Conservation (phyloP, 2,113 vertebrate genomes). For the Percina caprodes region DNA sequence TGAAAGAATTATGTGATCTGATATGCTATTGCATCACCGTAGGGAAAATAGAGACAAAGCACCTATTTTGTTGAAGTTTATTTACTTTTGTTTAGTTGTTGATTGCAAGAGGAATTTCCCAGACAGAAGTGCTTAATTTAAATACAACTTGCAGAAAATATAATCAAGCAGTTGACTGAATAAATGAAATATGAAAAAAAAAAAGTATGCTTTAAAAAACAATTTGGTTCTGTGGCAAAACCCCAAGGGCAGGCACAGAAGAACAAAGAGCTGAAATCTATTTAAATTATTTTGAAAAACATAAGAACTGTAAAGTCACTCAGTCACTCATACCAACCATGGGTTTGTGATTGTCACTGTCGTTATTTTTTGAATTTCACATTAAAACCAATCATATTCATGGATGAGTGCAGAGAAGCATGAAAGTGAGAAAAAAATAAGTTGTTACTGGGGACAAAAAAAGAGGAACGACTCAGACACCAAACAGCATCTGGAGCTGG, state of each 20-base stretch:
- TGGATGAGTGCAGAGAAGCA: slow-evolving; percentile 11
- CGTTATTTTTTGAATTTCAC: slow-evolving; percentile 41
- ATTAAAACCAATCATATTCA: slow-evolving; percentile 31
- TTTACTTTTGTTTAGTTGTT: neutral
- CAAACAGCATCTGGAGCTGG: slow-evolving; percentile 56
- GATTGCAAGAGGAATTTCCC: neutral
- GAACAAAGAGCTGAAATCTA: neutral
- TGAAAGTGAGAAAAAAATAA: slow-evolving; percentile 18
- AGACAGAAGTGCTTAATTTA: neutral
- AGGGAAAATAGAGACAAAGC: neutral
- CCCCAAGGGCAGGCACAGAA: neutral
- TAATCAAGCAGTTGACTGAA: neutral
- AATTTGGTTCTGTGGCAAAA: neutral
- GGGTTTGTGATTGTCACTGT: slow-evolving; percentile 14
- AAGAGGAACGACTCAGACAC: slow-evolving; percentile 12
- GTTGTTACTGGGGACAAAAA: neutral
- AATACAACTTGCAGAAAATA: neutral
- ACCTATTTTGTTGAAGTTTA: neutral
- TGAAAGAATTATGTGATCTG: neutral
- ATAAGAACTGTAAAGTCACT: neutral
- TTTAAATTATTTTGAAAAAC: neutral
- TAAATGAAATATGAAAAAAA: neutral
- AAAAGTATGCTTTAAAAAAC: neutral
- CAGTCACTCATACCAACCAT: neutral
- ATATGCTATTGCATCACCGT: neutral